Base-by-base conservation (phyloP, 2,888 invertebrate genomes). In the Podabrus alpinus region DNA sequence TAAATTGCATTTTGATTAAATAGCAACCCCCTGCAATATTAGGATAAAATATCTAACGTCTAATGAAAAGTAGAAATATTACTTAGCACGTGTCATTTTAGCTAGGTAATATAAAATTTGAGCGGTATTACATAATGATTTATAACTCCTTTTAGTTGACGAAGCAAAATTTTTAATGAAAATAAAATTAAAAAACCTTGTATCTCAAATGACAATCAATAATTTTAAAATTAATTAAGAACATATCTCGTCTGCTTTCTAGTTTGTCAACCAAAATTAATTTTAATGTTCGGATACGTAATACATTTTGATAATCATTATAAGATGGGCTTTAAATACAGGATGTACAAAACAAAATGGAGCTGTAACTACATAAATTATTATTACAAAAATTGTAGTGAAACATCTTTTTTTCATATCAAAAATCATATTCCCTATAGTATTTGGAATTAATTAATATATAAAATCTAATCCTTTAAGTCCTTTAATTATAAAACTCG, bases 1-100 rank as follows among this genome's bases (percentile, higher is more conserved):
- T 17, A 73, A 73, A 69, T 69, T 73, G 73, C 69, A 69, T 73
- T 69, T 73, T 73, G 73, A 69, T 73, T 73, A 66, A 73, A 69
- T 68, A 24, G 73, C 69, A 62, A 69, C 72, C 62, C 45, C 45
- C 45, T 45, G 45, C n/a, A n/a, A 45, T 45, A n/a, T 45, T n/a
- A 45, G 0, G 45, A 45, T 45, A 45, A 45, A 45, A 45, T 45
- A 45, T 45, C 45, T 45, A 45, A 45, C 45, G 45, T 45, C 45
- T 45, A 45, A 45, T 45, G 45, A 45, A 45, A 45, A 45, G 45
- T 45, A 45, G 13, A 45, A 45, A 45, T 45, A 45, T 45, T 45
- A n/a, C 45, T 45, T 45, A 45, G 45, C 45, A 45, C n/a, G 45
- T 45, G 45, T 45, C 45, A 45, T 45, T 45, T 45, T 9, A 68